Conservation (phyloP, 2,797 vertebrate species). For the Cyprinella venusta region DNA sequence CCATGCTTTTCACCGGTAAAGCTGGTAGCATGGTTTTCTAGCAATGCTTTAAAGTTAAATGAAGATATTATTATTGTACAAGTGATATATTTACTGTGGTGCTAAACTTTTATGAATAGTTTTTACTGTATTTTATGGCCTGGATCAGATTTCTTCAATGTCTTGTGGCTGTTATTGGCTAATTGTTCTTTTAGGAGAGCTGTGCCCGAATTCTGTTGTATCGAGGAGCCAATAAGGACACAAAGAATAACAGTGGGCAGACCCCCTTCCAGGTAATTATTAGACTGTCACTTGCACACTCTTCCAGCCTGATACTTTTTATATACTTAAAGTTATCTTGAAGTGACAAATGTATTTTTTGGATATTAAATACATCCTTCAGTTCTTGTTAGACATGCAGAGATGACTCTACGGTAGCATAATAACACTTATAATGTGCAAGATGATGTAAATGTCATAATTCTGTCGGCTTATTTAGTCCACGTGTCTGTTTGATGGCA, state of each 20-base stretch:
- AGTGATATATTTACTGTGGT: neutral
- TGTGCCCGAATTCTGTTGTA: constrained; percentile 91
- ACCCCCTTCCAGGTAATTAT: constrained; percentile 88
- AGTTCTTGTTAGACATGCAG: neutral
- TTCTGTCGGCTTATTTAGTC: neutral
- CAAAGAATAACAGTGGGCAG: constrained; percentile 91
- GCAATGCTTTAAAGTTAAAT: neutral
- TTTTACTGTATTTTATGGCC: neutral
- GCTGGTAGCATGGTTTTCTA: neutral
- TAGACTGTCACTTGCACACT: neutral
- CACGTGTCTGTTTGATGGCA: neutral
- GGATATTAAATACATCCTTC: neutral
- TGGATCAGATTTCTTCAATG: neutral
- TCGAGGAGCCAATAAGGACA: constrained; percentile 89
- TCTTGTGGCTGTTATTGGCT: constrained; percentile 24
- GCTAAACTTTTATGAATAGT: constrained; percentile 21
- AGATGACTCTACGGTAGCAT: neutral
- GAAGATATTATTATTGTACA: neutral
- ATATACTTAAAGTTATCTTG: neutral
- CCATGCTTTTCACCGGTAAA: neutral
- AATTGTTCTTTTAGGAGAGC: constrained; percentile 80
- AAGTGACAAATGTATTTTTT: neutral
- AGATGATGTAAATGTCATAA: neutral
- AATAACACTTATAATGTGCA: neutral
- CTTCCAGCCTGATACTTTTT: neutral